These are phyloP conservation scores for Knipowitschia caucasica DNA, from an alignment of 2,797 vertebrate species.

Conservation along the genomic window DNA sequence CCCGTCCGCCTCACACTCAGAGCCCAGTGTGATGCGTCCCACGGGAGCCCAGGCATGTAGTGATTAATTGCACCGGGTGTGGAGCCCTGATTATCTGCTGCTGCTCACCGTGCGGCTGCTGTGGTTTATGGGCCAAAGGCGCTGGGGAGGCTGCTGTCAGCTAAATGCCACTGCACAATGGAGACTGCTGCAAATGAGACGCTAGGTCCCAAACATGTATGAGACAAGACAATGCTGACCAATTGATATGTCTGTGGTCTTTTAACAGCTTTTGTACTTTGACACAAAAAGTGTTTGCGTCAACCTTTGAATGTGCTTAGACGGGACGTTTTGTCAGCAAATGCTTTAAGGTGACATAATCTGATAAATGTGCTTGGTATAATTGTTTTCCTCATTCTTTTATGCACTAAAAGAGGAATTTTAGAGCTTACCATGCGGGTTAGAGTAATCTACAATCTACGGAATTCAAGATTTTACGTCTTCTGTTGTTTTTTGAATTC, in stretches of 20 bases:
- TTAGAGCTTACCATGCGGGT: too few species aligned
- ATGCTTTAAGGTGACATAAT: too few species aligned
- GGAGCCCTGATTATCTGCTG: conserved; percentile 27
- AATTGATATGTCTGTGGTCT: too few species aligned
- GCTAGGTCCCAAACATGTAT: conserved; percentile 8
- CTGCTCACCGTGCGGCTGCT: conserved; percentile 8
- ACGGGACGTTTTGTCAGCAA: neutral
- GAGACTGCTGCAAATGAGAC: conserved; percentile 2
- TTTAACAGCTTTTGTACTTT: neutral
- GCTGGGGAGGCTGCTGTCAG: conserved; percentile 14
- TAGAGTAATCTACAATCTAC: too few species aligned
- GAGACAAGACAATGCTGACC: neutral
- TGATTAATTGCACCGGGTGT: conserved; percentile 35
- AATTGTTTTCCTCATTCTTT: too few species aligned
- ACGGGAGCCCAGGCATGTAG: conserved; percentile 18
- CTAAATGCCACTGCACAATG: neutral
- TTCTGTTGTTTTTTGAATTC: too few species aligned
- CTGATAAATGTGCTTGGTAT: too few species aligned
- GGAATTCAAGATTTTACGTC: too few species aligned
- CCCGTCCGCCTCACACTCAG: neutral
- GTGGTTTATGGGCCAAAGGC: conserved; percentile 21
- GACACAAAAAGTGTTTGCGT: neutral
- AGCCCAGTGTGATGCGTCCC: conserved; percentile 30
- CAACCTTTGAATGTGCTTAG: neutral
- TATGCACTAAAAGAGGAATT: too few species aligned